Evolutionary conservation across 2,888 invertebrate species (phyloP).

Genomic region (Athetis lepigone): DNA sequence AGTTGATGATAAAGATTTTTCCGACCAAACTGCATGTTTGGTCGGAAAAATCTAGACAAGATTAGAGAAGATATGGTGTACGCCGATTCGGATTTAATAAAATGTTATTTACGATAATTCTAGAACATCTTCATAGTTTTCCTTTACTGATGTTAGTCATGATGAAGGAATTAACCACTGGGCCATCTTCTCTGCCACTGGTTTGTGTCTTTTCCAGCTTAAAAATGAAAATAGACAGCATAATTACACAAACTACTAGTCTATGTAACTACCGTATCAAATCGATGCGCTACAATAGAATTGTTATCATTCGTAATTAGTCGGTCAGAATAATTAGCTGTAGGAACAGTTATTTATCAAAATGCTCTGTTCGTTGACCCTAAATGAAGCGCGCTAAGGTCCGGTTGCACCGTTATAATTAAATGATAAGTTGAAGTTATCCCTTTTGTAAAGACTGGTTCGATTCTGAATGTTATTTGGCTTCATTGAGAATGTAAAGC

Average conservation of each 20-base stretch:
- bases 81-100: too few species aligned
- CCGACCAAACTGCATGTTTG: too few species aligned
- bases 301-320: constrained; percentile 58
- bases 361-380: constrained; percentile 61
- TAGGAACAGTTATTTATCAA: constrained; percentile 60
- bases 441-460: constrained; percentile 37
- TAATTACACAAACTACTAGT: constrained; percentile 5
- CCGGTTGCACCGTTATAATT: constrained; percentile 58
- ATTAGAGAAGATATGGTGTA: too few species aligned
- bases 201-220: too few species aligned
- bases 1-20: not conserved
- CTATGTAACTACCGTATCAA: constrained; percentile 31
- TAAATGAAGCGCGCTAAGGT: constrained; percentile 36
- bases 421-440: constrained; percentile 27
- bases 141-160: too few species aligned
- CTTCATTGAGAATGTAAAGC: too few species aligned
- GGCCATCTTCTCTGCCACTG: too few species aligned
- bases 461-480: not conserved
- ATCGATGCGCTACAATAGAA: constrained; percentile 37
- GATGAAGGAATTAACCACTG: too few species aligned
- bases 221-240: not conserved
- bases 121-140: too few species aligned
- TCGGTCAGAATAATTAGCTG: constrained; percentile 58
- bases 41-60: not conserved
- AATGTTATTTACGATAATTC: too few species aligned